These are phyloP conservation scores for Eupithecia subumbrata DNA, from an alignment of 2,888 invertebrate genomes.

Conservation along the genomic window DNA sequence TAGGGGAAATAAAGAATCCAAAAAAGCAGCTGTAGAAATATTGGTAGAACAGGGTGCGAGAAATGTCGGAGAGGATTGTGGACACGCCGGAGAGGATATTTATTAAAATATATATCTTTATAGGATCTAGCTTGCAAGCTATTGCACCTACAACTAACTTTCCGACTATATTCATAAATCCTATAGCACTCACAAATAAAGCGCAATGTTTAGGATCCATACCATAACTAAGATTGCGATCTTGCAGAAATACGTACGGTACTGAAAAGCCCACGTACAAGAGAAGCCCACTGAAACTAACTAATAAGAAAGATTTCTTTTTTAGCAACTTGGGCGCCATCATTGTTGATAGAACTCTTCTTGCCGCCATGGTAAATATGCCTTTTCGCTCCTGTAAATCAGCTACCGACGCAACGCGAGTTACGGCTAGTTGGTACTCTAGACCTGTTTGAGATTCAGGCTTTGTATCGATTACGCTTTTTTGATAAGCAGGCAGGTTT, in stretches of 20 bases:
- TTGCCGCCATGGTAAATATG: constrained; percentile 70
- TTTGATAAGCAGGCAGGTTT: constrained; percentile 68
- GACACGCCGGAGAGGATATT: constrained; percentile 58
- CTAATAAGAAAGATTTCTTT: constrained; percentile 62
- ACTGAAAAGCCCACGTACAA: constrained; percentile 68
- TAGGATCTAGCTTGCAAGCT: constrained; percentile 63
- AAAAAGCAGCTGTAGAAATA: constrained; percentile 64
- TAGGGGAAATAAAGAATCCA: constrained; percentile 65
- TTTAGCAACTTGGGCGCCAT: constrained; percentile 70
- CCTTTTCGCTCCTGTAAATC: constrained; percentile 70
- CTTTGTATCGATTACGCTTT: constrained; percentile 63
- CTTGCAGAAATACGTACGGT: constrained; percentile 70
- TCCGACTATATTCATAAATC: constrained; percentile 66
- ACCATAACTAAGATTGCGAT: constrained; percentile 62
- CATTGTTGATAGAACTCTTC: constrained; percentile 77
- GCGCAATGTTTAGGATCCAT: constrained; percentile 59
- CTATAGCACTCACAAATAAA: constrained; percentile 70
- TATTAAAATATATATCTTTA: constrained; percentile 54
- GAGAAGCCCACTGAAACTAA: constrained; percentile 63
- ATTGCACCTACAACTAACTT: constrained; percentile 62
- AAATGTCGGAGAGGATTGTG: constrained; percentile 63
- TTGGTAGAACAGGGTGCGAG: constrained; percentile 66
- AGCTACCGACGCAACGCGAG: constrained; percentile 68
- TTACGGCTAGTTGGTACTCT: constrained; percentile 77
- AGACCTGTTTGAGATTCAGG: constrained; percentile 66